Evolutionary conservation across 2,797 vertebrate species (phyloP).

Genomic region (Hirundo rustica): DNA sequence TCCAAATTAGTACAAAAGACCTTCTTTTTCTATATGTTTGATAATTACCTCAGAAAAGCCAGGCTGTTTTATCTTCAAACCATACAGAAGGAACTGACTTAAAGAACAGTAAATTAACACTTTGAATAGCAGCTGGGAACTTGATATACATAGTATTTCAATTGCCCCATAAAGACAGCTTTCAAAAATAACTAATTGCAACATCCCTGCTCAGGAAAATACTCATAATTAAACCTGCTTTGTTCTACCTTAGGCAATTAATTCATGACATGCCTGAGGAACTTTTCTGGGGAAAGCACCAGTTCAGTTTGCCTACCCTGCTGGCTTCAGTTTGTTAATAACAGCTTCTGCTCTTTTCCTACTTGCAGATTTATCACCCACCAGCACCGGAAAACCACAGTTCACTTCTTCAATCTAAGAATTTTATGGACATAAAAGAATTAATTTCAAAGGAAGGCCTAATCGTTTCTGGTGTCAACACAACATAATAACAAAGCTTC

Average conservation of each 20-base stretch:
- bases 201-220: background rate
- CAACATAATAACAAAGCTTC: background rate
- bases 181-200: constrained; percentile 49
- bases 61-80: background rate
- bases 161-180: background rate
- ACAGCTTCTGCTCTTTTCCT: background rate
- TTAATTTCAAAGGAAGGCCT: background rate
- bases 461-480: constrained; percentile 3
- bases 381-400: constrained; percentile 3
- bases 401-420: background rate
- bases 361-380: constrained; percentile 17
- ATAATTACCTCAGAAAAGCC: background rate
- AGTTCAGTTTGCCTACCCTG: background rate
- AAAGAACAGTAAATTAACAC: constrained; percentile 19
- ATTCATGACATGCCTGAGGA: background rate
- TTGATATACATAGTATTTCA: background rate
- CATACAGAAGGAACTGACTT: background rate
- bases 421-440: constrained; percentile 12
- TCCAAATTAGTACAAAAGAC: background rate
- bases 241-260: constrained; percentile 28
- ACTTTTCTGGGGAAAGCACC: background rate
- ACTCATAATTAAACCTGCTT: constrained; percentile 38
- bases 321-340: constrained; percentile 13
- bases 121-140: background rate
- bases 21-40: background rate